phyloP scores from a whole-genome alignment of 2,113 vertebrate species.

The Rhegmatorhina hoffmannsi region DNA sequence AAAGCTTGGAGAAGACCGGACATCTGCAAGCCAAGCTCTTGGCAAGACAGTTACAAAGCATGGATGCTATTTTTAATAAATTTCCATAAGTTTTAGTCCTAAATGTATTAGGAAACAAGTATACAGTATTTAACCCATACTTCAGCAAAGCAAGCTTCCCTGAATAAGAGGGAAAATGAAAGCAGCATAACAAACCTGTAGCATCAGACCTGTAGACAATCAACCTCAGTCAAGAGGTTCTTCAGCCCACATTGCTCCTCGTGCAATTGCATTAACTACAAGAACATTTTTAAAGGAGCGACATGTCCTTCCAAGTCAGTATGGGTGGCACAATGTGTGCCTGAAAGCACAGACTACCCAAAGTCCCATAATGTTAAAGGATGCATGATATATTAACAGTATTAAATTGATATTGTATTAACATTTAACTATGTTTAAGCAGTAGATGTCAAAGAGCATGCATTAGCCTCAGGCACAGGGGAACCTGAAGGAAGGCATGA shows the following conservation, averaged over 20 bases:
- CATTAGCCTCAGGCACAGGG: neutral
- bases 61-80: neutral
- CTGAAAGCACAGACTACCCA: neutral
- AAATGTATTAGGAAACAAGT: neutral
- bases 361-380: rapidly evolving
- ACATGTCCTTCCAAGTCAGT: neutral
- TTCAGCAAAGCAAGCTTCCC: neutral
- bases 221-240: neutral
- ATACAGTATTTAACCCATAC: neutral
- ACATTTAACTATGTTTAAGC: neutral
- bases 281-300: neutral
- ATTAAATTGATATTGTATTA: neutral
- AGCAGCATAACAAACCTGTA: neutral
- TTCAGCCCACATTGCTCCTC: neutral
- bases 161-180: neutral
- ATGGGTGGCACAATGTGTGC: rapidly evolving
- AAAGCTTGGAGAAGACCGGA: neutral
- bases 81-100: neutral
- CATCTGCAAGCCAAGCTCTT: neutral
- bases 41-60: neutral
- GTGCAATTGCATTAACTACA: neutral
- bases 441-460: neutral
- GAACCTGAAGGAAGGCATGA: neutral
- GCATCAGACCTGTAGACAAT: neutral
- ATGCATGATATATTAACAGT: neutral